Percentiles rank a stretch among this genome's conserved stretches.
These are phyloP conservation scores for Idris sp. DNA, from an alignment of 1,140 invertebrate genomes.

Conservation along the genomic window DNA sequence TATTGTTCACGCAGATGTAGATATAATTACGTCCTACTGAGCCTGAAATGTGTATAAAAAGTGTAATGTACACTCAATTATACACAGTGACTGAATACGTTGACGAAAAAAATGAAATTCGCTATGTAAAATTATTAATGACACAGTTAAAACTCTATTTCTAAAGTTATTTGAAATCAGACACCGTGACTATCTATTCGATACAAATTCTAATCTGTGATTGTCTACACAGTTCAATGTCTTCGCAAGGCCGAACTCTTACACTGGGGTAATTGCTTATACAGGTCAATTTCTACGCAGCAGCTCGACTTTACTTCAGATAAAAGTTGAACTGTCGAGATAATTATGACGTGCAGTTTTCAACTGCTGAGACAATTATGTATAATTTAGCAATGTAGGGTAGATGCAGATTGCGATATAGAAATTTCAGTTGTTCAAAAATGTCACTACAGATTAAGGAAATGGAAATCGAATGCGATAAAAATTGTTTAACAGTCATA, in stretches of 20 bases:
- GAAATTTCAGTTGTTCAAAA: slow-evolving; percentile 30
- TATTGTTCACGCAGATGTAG: slow-evolving; percentile 14
- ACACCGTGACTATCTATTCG: slow-evolving; percentile 27
- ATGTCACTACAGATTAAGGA: slow-evolving; percentile 6
- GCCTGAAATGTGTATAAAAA: slow-evolving; percentile 5
- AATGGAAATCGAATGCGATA: slow-evolving; percentile 1
- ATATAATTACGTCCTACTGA: slow-evolving; percentile 30
- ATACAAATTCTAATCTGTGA: slow-evolving; percentile 33
- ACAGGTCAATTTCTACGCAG: slow-evolving; percentile 40
- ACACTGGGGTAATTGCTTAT: slow-evolving; percentile 33
- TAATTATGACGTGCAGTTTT: slow-evolving; percentile 41
- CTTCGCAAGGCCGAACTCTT: slow-evolving; percentile 37
- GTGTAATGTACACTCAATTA: slow-evolving; percentile 18
- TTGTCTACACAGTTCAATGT: slow-evolving; percentile 45
- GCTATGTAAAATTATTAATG: slow-evolving; percentile 28
- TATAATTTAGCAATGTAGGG: slow-evolving; percentile 20
- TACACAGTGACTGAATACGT: slow-evolving; percentile 3
- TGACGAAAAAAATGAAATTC: slow-evolving; percentile 1
- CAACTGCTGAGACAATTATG: slow-evolving; percentile 29
- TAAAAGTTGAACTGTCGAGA: slow-evolving; percentile 33
- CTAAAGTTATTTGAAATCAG: slow-evolving; percentile 28
- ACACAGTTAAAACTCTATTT: slow-evolving; percentile 20
- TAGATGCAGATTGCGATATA: slow-evolving; percentile 32
- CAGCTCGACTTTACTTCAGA: too few relatives aligned
- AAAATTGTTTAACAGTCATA: background rate